Percentiles rank a stretch among this genome's conserved stretches.
These are phyloP conservation scores for Oriolus oriolus DNA, from an alignment of 2,113 vertebrate species.

Conservation along the genomic window DNA sequence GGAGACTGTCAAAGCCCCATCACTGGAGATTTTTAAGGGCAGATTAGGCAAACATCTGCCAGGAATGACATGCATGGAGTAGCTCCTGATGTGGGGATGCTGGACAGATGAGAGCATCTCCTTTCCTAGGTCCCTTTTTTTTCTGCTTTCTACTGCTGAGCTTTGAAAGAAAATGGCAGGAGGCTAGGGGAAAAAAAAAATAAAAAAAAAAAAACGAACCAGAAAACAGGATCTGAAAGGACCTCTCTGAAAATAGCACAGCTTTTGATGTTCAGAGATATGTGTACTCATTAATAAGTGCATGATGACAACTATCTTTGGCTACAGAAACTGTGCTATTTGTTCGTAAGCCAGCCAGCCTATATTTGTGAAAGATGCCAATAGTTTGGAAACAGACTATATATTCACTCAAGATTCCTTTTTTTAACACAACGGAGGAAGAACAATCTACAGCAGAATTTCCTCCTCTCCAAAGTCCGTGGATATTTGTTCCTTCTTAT, in stretches of 20 bases:
- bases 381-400: slow-evolving; percentile 45
- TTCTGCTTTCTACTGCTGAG: not conserved
- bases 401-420: slow-evolving; percentile 11
- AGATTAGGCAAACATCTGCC: slow-evolving; percentile 41
- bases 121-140: not conserved
- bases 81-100: not conserved
- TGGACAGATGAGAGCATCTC: not conserved
- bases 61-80: not conserved
- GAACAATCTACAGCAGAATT: slow-evolving; percentile 4
- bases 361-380: slow-evolving; percentile 35
- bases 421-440: not conserved
- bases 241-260: slow-evolving; percentile 22
- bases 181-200: not conserved
- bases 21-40: slow-evolving; percentile 1
- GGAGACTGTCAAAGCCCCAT: slow-evolving; percentile 43
- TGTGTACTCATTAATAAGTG: slow-evolving; percentile 47
- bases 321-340: slow-evolving; percentile 42
- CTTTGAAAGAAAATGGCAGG: not conserved
- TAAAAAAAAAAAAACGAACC: not conserved
- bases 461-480: not conserved
- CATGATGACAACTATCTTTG: slow-evolving; percentile 42
- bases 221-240: not conserved
- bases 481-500: not conserved
- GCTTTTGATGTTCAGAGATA: slow-evolving; percentile 39
- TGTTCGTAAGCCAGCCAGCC: slow-evolving; percentile 15